These are phyloP conservation scores for Scolanthus callimorphus DNA, from an alignment of 92 coral and sea anemone species.

Conservation along the genomic window DNA sequence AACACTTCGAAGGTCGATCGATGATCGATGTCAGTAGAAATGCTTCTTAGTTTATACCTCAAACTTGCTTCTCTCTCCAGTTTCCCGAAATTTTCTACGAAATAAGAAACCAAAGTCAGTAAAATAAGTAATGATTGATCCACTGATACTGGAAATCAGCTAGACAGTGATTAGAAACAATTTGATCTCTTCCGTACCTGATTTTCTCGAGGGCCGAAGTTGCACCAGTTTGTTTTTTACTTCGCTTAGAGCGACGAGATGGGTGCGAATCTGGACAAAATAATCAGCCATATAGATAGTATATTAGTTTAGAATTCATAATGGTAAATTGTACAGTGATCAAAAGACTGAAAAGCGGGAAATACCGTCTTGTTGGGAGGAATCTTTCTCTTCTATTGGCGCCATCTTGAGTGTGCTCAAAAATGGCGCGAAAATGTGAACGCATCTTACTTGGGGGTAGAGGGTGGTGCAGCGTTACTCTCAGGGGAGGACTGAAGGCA, in stretches of 20 bases:
- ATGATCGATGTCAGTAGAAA: too few species aligned
- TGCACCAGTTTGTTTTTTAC: constrained; percentile 76
- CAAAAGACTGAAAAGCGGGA: constrained; percentile 7
- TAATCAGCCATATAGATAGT: too few species aligned
- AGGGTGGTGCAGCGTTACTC: too few species aligned
- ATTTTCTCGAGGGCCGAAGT: constrained; percentile 88
- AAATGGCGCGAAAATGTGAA: constrained; percentile 92
- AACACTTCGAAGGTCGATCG: too few species aligned
- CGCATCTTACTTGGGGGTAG: background rate
- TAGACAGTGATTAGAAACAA: too few species aligned
- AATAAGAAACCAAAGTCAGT: too few species aligned
- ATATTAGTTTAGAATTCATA: background rate
- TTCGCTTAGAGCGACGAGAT: constrained; percentile 82
- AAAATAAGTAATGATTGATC: too few species aligned
- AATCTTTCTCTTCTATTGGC: constrained; percentile 68
- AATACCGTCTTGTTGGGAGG: constrained; percentile 76
- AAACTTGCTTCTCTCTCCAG: constrained; percentile 84
- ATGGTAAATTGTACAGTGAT: background rate
- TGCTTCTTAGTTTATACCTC: too few species aligned
- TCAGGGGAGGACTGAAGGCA: too few species aligned
- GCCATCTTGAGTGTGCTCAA: constrained; percentile 89
- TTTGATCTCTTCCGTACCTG: too few species aligned
- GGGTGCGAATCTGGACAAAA: constrained; percentile 46
- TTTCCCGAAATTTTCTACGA: constrained; percentile 84
- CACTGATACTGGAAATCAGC: too few species aligned